Percentiles rank a stretch among this genome's conserved stretches.
These are phyloP conservation scores for Trogon surrucura DNA, from an alignment of 2,113 vertebrate genomes.

Conservation along the genomic window DNA sequence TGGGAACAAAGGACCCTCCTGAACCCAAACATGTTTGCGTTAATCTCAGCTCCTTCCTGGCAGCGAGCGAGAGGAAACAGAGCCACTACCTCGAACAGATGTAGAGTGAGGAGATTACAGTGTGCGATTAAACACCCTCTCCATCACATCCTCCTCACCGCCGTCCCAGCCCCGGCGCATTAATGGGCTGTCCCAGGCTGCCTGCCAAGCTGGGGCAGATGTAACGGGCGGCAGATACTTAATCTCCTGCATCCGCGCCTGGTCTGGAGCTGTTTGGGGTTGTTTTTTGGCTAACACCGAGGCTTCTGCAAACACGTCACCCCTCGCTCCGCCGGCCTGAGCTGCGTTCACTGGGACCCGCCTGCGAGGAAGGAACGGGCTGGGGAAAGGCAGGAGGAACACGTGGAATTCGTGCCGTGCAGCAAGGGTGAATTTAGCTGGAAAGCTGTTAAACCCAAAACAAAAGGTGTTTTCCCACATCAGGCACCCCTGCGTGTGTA, in stretches of 20 bases:
- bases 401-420: fast-evolving
- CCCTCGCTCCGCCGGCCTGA: fast-evolving
- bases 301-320: background rate
- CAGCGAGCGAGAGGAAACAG: background rate
- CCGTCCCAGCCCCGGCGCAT: background rate
- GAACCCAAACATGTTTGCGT: constrained; percentile 61
- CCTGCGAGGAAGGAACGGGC: background rate
- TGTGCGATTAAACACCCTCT: constrained; percentile 45
- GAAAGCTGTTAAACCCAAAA: background rate
- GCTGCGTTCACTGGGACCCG: background rate
- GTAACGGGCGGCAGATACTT: constrained; percentile 31
- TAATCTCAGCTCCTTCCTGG: constrained; percentile 61
- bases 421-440: background rate
- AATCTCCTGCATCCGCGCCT: background rate
- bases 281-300: background rate
- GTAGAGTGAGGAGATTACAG: constrained; percentile 60
- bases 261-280: background rate
- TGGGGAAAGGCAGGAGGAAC: background rate
- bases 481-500: background rate
- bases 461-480: background rate
- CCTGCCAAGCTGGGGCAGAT: constrained; percentile 51
- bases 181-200: constrained; percentile 43
- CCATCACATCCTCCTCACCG: constrained; percentile 50
- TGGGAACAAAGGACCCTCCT: constrained; percentile 64
- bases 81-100: constrained; percentile 59